phyloP scores from a whole-genome alignment of 2,888 invertebrate genomes.

The Sipha maydis region DNA sequence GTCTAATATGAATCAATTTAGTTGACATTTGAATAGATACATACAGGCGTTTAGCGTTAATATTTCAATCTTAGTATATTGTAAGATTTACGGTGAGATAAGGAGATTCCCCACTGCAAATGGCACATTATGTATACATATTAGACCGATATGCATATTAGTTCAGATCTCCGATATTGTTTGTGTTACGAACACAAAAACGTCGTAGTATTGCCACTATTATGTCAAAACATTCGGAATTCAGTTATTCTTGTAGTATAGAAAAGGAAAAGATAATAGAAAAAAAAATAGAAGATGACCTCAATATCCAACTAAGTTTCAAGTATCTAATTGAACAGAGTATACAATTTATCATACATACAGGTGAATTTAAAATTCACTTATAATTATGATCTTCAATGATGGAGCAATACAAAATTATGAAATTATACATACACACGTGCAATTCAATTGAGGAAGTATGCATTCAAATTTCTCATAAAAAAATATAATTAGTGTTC shows the following conservation, averaged over 20 bases:
- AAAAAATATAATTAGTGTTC: no score
- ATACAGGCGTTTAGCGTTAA: background rate
- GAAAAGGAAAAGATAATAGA: background rate
- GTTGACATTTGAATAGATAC: background rate
- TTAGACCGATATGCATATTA: background rate
- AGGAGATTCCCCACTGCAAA: background rate
- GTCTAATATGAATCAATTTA: no score
- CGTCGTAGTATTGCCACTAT: background rate
- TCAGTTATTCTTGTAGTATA: background rate
- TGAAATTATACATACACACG: no score
- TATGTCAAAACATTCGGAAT: background rate
- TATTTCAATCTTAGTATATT: background rate
- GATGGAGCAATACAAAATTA: no score
- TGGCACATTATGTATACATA: background rate
- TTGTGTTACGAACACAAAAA: background rate
- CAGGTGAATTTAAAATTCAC: no score
- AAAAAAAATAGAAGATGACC: background rate
- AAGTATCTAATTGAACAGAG: background rate
- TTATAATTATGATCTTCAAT: no score
- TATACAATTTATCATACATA: no score
- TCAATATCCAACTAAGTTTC: background rate
- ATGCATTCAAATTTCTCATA: no score
- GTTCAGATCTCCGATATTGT: background rate
- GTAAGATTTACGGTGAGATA: background rate
- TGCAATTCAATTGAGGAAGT: no score